Evolutionary conservation across 2,888 invertebrate genomes (phyloP), one percentile per base, ranked within the genome.

Genomic region (Ptychoptera contaminata): DNA sequence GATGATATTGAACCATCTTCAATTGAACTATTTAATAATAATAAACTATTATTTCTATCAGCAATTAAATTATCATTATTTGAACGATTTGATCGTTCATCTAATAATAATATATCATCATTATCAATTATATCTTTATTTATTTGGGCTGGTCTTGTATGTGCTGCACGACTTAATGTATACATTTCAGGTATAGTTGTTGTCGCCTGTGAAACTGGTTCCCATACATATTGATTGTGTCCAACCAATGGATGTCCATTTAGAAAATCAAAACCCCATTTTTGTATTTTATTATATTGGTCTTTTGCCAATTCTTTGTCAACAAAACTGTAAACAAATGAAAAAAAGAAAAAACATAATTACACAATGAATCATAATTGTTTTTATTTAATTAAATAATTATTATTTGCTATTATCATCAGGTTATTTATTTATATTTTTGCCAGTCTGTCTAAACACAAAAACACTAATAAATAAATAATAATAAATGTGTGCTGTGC

Each of bases 221-320:
- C 64, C 65, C 65, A 65, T 14, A 58, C 56, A 47, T 51, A 65
- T 34, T 58, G 56, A 41, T 55, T 59, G 9, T 46, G 47, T 2
- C 49, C 45, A n/a, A 46, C 23, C 30, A 63, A 49, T 2, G 65
- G 65, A 29, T 54, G 53, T 31, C 64, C 65, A 16, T 49, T 54
- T 16, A 61, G 61, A 49, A 65, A 65, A 53, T 65, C 65, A 46
- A 64, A 65, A 12, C 63, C 63, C 65, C 65, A 65, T 49, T 60
- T 63, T 48, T 58, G 56, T 23, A 82, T 82, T 73, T 81, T 83
- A 70, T 76, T 77, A 69, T 62, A 58, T 51, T 62, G 63, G 41
- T 59, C 55, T 41, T 57, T 58, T 40, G 64, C 61, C 37, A 65
- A 47, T 48, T 62, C 62, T 36, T 60, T 55, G 39, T 50, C 56